phyloP scores from a whole-genome alignment of 2,888 invertebrate species.

The Xestia sexstrigata region DNA sequence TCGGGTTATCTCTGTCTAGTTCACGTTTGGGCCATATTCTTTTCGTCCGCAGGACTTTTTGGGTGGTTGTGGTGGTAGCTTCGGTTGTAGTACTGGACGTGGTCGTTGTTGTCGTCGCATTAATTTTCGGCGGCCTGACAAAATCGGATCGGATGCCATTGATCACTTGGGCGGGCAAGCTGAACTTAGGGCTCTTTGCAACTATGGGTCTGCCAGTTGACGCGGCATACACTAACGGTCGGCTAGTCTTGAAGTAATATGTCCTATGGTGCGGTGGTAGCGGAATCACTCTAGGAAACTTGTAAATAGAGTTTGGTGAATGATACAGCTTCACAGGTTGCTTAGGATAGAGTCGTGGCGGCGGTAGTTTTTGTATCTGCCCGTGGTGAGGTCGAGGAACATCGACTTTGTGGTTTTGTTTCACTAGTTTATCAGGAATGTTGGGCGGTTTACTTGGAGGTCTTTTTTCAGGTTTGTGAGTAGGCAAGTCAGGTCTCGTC shows the following conservation, averaged over 20 bases:
- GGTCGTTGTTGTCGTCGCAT: conserved; percentile 71
- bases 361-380: conserved; percentile 73
- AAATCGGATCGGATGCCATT: conserved; percentile 83
- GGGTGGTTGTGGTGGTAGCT: conserved; percentile 81
- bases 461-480: conserved; percentile 75
- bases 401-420: conserved; percentile 74
- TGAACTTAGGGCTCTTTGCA: conserved; percentile 81
- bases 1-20: conserved; percentile 49
- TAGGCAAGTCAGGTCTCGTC: conserved; percentile 70
- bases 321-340: conserved; percentile 74
- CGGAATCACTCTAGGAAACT: conserved; percentile 82
- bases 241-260: conserved; percentile 71
- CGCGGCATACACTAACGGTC: conserved; percentile 76
- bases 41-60: conserved; percentile 82
- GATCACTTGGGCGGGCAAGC: conserved; percentile 84
- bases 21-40: conserved; percentile 87
- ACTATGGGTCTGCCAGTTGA: conserved; percentile 76
- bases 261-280: conserved; percentile 73
- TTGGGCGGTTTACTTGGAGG: conserved; percentile 84
- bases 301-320: conserved; percentile 79
- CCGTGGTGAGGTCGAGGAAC: conserved; percentile 75
- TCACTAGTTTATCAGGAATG: conserved; percentile 74
- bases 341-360: conserved; percentile 77
- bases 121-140: conserved; percentile 80
- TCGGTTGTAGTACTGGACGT: conserved; percentile 74